Conservation (phyloP, 2,888 invertebrate species). For the Tethea ocularis region DNA sequence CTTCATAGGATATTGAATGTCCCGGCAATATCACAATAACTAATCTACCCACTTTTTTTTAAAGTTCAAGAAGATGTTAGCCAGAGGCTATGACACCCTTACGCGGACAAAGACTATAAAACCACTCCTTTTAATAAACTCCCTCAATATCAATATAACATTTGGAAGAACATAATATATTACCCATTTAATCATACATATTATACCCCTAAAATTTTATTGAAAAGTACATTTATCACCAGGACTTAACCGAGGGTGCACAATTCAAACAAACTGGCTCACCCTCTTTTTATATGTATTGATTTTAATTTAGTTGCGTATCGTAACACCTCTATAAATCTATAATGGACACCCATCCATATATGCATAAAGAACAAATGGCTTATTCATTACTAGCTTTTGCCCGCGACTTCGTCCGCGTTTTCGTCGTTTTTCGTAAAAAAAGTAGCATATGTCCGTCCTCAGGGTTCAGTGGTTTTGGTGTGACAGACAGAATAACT, state of each 20-base stretch:
- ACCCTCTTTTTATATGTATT: slow-evolving; percentile 30
- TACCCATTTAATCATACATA: background rate
- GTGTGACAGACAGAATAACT: too few relatives aligned
- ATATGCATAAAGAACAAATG: background rate
- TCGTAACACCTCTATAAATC: slow-evolving; percentile 12
- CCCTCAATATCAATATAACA: background rate
- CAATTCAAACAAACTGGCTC: slow-evolving; percentile 42
- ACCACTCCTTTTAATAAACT: background rate
- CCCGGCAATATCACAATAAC: too few relatives aligned
- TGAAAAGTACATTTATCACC: slow-evolving; percentile 30
- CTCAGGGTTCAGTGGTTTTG: too few relatives aligned
- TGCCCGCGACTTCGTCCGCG: too few relatives aligned
- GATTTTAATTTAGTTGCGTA: slow-evolving; percentile 39
- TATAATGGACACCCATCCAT: slow-evolving; percentile 4
- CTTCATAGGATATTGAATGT: too few relatives aligned
- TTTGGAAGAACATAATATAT: background rate
- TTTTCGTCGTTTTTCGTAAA: too few relatives aligned
- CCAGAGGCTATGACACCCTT: too few relatives aligned
- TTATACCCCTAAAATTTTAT: background rate
- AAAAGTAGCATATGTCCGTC: too few relatives aligned
- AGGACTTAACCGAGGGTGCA: slow-evolving; percentile 27
- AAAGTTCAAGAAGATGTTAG: too few relatives aligned
- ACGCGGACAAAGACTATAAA: too few relatives aligned
- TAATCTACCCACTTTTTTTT: too few relatives aligned
- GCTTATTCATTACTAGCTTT: too few relatives aligned